Base-by-base conservation (phyloP, 2,888 invertebrate species). In the Keiferia lycopersicella region DNA sequence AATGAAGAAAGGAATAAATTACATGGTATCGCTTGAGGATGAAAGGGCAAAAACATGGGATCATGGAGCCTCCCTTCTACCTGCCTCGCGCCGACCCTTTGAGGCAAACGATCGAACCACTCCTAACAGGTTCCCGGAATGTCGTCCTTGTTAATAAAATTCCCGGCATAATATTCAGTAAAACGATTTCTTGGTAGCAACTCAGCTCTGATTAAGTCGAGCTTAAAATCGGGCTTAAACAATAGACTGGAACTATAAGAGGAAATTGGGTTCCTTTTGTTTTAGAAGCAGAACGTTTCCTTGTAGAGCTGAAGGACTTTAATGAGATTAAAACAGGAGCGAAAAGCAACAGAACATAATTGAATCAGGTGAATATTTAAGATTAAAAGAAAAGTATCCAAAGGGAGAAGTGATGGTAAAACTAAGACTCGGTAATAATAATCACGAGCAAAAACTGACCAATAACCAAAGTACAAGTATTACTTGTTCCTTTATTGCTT, bases 401-500 rank as follows among this genome's bases (percentile, higher is more conserved):
- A 10, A 53, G 12, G 20, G 14, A 26, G 0, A 14, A 30, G 22
- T 26, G 6, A 14, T 1, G 56, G 3, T 14, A 41, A 41, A 67
- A 60, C 58, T 22, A 48, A 18, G 51, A 64, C 41, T 41, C 8
- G 38, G 53, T 60, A 53, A 41, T 41, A 45, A 62, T 50, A 3
- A 12, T 48, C 72, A 73, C 68, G 66, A 75, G 71, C 71, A 79
- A 83, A 82, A 83, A 79, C 78, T 66, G 67, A 58, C 51, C 57
- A 78, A 77, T 72, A 67, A 82, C 75, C 78, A 80, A 74, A 77
- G 77, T 80, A 81, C 83, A 77, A 83, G 86, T 86, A 83, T 81
- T 82, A 82, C 86, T 84, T 83, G 83, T 82, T 83, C 76, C 79
- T 86, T 84, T 85, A 84, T 84, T 76, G 81, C 83, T 82, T 82